Base-by-base conservation (phyloP, 1,140 invertebrate genomes). In the Sinonovacula constricta region DNA sequence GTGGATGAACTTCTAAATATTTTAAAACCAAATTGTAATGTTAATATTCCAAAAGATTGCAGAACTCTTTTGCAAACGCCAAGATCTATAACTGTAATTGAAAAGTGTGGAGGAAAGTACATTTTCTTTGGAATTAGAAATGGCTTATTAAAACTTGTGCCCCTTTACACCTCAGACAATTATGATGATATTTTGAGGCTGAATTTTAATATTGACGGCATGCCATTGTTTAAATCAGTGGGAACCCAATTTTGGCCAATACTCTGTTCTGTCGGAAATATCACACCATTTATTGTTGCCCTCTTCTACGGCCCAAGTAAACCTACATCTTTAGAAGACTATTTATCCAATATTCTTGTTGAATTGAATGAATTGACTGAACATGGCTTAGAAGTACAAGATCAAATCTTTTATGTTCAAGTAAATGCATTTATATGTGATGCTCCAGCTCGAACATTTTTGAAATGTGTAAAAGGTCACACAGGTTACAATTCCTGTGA, bases 371-470 rank as follows among this genome's bases (percentile, higher is more conserved):
- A 74, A 18, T n/a, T 82, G 7, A 26, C 34, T 12, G 4, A 45
- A 36, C 63, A 67, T 75, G 86, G 86, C 14, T 68, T 88, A 10
- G 26, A 26, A 3, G 30, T 86, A 79, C 24, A 86, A 57, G 67
- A 81, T 28, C 66, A 62, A 62, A 39, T 65, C 15, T 34, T 86
- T 39, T 45, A 56, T 53, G 60, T 90, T 10, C 28, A 74, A 33
- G 59, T 80, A 7, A 33, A 45, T 49, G 62, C 76, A 30, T 85
- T 90, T 78, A 79, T 90, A 53, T 89, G 86, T 77, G 90, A 91
- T 86, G 83, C 87, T 15, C 90, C 90, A 12, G 91, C 90, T 7
- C 86, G 89, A 81, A 76, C 87, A 15, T 91, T 85, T 82, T 33
- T 91, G 15, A 85, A 86, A 62, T 77, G 69, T 18, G 84, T 80